Evolutionary conservation across 1,140 invertebrate genomes (phyloP).

Genomic region (Periplaneta americana): DNA sequence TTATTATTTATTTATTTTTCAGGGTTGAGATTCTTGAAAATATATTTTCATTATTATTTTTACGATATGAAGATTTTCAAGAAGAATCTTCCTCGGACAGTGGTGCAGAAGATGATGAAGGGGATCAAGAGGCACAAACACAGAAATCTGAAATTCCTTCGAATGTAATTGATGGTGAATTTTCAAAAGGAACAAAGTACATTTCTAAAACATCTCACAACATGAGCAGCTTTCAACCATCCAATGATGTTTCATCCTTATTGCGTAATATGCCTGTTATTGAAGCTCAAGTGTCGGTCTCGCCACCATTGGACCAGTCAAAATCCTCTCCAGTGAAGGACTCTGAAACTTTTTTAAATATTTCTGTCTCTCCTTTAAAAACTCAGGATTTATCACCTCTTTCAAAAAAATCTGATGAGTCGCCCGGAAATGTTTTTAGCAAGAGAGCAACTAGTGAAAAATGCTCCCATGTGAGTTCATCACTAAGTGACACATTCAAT

Average conservation of each 20-base stretch:
- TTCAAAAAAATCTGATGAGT: not conserved
- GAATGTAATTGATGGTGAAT: not conserved
- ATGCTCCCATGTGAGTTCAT: too few species aligned
- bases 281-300: not conserved
- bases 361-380: not conserved
- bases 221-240: not conserved
- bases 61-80: conserved; percentile 1
- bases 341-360: not conserved
- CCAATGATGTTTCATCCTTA: not conserved
- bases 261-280: not conserved
- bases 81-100: conserved; percentile 9
- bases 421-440: not conserved
- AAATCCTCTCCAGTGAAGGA: not conserved
- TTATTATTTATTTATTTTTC: not conserved
- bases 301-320: not conserved
- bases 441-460: not conserved
- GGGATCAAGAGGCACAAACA: not conserved
- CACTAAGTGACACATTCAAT: not conserved
- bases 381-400: not conserved
- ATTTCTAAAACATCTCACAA: not conserved
- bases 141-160: not conserved
- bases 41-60: conserved; percentile 10
- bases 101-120: conserved; percentile 3
- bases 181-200: not conserved
- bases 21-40: conserved; percentile 11